Conservation (phyloP, 2,113 vertebrate species). For the Cololabis saira region DNA sequence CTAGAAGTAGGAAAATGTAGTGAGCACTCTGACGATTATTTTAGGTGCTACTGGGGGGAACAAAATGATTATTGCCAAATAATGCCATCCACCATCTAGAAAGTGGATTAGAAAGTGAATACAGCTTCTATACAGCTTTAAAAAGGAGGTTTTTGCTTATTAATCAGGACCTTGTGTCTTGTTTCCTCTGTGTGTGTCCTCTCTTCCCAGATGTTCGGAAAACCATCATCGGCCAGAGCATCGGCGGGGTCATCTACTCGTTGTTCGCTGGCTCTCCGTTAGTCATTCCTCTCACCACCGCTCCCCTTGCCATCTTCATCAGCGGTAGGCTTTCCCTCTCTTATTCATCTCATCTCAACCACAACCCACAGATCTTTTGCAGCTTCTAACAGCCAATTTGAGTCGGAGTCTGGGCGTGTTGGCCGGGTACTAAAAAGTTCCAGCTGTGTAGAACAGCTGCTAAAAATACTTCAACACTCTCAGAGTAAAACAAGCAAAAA, state of each 20-base stretch:
- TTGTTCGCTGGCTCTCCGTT: constrained; percentile 95
- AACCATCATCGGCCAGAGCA: constrained; percentile 95
- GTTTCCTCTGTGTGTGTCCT: constrained; percentile 22
- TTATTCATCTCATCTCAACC: constrained; percentile 16
- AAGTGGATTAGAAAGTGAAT: neutral
- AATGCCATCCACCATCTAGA: neutral
- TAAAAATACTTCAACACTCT: too few species aligned
- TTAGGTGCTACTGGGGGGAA: neutral
- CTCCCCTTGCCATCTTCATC: constrained; percentile 95
- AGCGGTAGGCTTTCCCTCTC: constrained; percentile 82
- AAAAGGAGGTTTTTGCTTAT: constrained; percentile 8
- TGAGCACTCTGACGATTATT: neutral
- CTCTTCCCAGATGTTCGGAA: constrained; percentile 90
- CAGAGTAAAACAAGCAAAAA: too few species aligned
- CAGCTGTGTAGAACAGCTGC: constrained; percentile 12
- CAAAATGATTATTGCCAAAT: constrained; percentile 1
- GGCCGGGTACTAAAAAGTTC: constrained; percentile 44
- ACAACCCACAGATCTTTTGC: constrained; percentile 26
- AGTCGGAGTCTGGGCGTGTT: constrained; percentile 20
- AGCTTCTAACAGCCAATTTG: constrained; percentile 11
- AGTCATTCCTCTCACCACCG: constrained; percentile 94
- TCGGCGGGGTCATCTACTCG: constrained; percentile 93
- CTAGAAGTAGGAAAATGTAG: neutral
- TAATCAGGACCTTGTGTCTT: constrained; percentile 5
- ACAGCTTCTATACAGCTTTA: constrained; percentile 1